Conservation (phyloP, 1,140 invertebrate species). For the Drosophila oshimai region DNA sequence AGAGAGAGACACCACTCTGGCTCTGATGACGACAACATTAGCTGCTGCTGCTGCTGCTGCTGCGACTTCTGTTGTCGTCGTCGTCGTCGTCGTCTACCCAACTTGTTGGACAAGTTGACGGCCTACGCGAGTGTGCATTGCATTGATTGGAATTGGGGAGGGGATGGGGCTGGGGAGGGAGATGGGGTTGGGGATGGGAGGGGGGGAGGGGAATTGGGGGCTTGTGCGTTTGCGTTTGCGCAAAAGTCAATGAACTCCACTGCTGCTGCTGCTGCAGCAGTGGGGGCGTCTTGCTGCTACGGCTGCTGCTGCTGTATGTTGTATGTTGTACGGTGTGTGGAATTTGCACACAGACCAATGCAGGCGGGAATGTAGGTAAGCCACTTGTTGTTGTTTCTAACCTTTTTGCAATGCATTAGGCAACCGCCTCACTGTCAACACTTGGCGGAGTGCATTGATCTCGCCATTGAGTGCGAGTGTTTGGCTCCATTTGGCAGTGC, state of each 20-base stretch:
- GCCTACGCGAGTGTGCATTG: constrained; percentile 78
- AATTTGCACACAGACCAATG: constrained; percentile 54
- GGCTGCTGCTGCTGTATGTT: constrained; percentile 18
- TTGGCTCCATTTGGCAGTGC: constrained; percentile 14
- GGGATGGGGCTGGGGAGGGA: not conserved
- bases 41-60: constrained; percentile 27
- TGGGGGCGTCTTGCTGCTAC: constrained; percentile 12
- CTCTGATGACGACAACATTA: constrained; percentile 64
- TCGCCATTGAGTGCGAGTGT: constrained; percentile 49
- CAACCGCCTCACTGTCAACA: constrained; percentile 71
- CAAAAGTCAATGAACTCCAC: constrained; percentile 79
- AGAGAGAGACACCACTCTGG: constrained; percentile 4
- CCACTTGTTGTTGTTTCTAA: constrained; percentile 72
- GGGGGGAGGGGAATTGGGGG: constrained; percentile 57
- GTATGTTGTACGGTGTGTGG: too few relatives aligned
- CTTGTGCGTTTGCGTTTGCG: constrained; percentile 79
- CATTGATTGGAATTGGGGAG: constrained; percentile 47
- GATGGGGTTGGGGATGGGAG: not conserved
- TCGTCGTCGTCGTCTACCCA: constrained; percentile 61
- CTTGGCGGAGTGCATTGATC: constrained; percentile 67
- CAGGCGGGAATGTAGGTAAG: constrained; percentile 74
- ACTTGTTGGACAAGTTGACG: constrained; percentile 79
- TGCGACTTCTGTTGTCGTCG: constrained; percentile 23
- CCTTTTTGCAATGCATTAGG: constrained; percentile 77
- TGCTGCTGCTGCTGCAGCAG: constrained; percentile 11